A percentile compares a stretch with the other conserved stretches of the same genome.
Evolutionary conservation across 2,113 vertebrate genomes (phyloP).

Genomic region (Barnardius zonarius): DNA sequence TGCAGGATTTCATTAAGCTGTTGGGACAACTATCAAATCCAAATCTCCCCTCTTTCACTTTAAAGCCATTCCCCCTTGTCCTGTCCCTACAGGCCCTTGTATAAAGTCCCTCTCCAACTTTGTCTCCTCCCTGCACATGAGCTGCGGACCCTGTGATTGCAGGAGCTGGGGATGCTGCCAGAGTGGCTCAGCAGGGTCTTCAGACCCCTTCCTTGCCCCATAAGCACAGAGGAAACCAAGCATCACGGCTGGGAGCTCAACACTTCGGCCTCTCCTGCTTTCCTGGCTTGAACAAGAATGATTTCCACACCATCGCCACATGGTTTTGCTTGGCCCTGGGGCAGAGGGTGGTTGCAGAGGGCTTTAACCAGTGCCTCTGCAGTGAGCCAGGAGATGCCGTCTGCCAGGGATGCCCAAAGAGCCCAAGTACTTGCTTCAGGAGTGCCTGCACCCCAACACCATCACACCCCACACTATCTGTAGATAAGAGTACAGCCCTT

Average conservation of each 20-base stretch:
- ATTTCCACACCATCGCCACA: neutral
- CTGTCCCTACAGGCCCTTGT: neutral
- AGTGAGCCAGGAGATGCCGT: rapidly evolving
- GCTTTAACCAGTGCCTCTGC: rapidly evolving
- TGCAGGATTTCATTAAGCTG: neutral
- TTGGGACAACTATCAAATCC: neutral
- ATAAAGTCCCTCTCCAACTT: neutral
- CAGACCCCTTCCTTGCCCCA: neutral
- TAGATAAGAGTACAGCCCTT: neutral
- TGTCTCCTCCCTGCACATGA: neutral
- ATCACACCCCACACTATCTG: neutral
- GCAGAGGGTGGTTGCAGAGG: neutral
- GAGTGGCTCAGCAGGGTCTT: neutral
- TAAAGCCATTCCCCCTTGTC: neutral
- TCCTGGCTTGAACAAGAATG: neutral
- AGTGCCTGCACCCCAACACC: neutral
- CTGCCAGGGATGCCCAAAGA: neutral
- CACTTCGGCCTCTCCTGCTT: neutral
- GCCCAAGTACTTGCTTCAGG: neutral
- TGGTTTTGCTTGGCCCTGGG: neutral
- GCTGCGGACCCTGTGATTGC: neutral
- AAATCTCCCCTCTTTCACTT: neutral
- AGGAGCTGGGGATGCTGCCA: neutral
- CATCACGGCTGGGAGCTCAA: neutral
- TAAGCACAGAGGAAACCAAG: neutral